Percentiles rank a stretch among this genome's conserved stretches.
phyloP scores from a whole-genome alignment of 2,888 invertebrate genomes.

The Apodemia duryi region DNA sequence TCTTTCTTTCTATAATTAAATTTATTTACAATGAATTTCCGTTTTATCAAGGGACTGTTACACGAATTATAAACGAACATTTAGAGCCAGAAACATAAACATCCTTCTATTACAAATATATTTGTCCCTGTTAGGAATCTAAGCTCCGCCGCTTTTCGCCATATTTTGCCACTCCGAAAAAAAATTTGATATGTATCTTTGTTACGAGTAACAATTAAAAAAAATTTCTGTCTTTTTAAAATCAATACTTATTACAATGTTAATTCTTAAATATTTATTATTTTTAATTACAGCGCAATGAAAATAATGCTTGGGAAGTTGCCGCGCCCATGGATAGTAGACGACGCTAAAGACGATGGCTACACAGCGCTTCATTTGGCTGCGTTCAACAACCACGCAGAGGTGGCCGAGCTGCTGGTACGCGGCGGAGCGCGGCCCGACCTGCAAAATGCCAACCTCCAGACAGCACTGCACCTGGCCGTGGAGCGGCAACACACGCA shows the following conservation, averaged over 20 bases:
- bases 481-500: constrained; percentile 99
- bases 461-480: constrained; percentile 95
- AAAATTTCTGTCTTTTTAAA: not conserved
- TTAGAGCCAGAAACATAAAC: no score
- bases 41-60: no score
- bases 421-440: constrained; percentile 96
- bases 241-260: not conserved
- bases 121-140: no score
- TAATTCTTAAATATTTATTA: not conserved
- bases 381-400: constrained; percentile 97
- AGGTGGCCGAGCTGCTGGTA: constrained; percentile 94
- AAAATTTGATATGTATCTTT: no score
- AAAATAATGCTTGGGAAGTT: constrained; percentile 95
- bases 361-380: constrained; percentile 97
- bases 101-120: no score
- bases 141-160: no score
- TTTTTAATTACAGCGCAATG: constrained; percentile 88
- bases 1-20: no score
- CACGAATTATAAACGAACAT: no score
- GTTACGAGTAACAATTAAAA: no score
- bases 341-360: constrained; percentile 99
- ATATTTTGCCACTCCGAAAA: no score
- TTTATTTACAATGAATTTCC: no score
- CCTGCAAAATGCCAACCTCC: constrained; percentile 96
- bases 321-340: constrained; percentile 97